Percentiles rank a stretch among this genome's conserved stretches.
phyloP scores from a whole-genome alignment of 92 coral and sea anemone genomes.

The Porites cylindrica region DNA sequence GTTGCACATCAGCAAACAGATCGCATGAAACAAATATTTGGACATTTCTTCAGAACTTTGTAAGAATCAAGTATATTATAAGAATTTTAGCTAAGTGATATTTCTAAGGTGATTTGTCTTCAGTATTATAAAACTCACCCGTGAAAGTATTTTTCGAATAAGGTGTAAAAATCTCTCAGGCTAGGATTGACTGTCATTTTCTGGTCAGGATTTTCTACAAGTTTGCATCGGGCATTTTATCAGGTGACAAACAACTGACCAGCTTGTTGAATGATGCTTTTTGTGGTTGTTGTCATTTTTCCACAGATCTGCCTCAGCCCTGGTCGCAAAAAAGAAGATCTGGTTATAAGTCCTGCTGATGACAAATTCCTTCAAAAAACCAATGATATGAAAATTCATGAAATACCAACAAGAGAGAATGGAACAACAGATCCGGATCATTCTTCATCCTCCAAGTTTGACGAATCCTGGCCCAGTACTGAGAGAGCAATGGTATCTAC shows the following conservation, averaged over 20 bases:
- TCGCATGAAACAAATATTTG: neutral
- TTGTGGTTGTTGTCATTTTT: neutral
- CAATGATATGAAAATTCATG: slow-evolving; percentile 79
- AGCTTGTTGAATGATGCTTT: neutral
- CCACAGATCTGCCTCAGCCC: slow-evolving; percentile 78
- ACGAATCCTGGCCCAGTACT: slow-evolving; percentile 99
- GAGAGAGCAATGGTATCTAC: slow-evolving; percentile 82
- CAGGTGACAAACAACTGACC: neutral
- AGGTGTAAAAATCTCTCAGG: no score
- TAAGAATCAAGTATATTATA: no score
- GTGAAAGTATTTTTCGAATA: no score
- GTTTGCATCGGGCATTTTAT: no score
- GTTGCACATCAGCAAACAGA: neutral
- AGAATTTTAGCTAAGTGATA: neutral
- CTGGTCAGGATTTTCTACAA: no score
- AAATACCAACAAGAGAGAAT: slow-evolving; percentile 96
- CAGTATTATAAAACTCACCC: no score
- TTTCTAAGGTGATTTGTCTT: no score
- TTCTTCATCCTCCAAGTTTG: slow-evolving; percentile 90
- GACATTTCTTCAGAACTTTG: neutral
- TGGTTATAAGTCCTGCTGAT: slow-evolving; percentile 77
- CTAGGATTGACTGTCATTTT: no score
- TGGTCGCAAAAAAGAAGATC: slow-evolving; percentile 47
- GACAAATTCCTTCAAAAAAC: slow-evolving; percentile 76
- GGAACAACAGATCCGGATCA: slow-evolving; percentile 77